These are phyloP conservation scores for Bufotes viridis DNA, from an alignment of 2,797 vertebrate species.

Conservation along the genomic window DNA sequence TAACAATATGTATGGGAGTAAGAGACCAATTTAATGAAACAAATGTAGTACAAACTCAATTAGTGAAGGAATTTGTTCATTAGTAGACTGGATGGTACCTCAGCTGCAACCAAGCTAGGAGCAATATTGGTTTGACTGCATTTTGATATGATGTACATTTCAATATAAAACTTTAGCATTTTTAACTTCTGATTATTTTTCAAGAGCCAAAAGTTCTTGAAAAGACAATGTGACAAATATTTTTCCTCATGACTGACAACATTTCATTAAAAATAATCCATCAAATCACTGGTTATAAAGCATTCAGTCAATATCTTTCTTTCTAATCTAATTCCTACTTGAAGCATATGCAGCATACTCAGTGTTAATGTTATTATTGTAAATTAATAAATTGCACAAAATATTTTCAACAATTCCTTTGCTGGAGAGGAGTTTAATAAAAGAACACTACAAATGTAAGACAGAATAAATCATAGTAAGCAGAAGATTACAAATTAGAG, in stretches of 20 bases:
- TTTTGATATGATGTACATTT: slow-evolving; percentile 10
- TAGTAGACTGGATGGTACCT: background rate
- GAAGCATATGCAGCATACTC: slow-evolving; percentile 46
- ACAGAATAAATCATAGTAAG: slow-evolving; percentile 35
- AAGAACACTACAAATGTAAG: slow-evolving; percentile 25
- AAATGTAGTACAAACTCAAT: background rate
- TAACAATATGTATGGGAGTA: no score
- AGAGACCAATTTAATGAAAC: background rate
- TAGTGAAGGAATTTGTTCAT: background rate
- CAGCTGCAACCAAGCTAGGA: background rate
- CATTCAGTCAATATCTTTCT: slow-evolving; percentile 57
- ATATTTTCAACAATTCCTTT: slow-evolving; percentile 43
- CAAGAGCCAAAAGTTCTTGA: slow-evolving; percentile 44
- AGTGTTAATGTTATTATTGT: slow-evolving; percentile 54
- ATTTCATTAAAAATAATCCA: slow-evolving; percentile 60
- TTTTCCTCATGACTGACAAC: slow-evolving; percentile 57
- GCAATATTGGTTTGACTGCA: background rate
- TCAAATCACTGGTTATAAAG: slow-evolving; percentile 52
- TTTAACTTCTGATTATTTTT: slow-evolving; percentile 31
- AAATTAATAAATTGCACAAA: slow-evolving; percentile 50
- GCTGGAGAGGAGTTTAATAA: slow-evolving; percentile 44
- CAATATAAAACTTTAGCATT: background rate
- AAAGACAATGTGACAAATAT: slow-evolving; percentile 55
- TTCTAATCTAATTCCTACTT: slow-evolving; percentile 58
- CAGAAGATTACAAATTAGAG: slow-evolving; percentile 13